phyloP scores from a whole-genome alignment of 2,797 vertebrate genomes.

The Loriculus beryllinus region DNA sequence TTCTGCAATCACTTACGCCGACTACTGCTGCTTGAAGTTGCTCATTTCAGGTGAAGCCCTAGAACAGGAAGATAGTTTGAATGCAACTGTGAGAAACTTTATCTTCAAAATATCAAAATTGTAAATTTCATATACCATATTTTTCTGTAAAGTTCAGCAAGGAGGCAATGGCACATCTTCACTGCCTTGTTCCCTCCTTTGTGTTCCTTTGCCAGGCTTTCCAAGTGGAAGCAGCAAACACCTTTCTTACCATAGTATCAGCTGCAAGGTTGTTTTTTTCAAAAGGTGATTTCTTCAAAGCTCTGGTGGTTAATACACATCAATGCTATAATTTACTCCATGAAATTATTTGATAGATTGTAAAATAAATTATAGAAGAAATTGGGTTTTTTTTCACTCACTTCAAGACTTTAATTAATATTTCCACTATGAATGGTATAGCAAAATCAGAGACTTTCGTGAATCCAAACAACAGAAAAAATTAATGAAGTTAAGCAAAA shows the following conservation, averaged over 20 bases:
- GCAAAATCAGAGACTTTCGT: background rate
- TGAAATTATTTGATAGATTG: background rate
- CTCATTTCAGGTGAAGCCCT: background rate
- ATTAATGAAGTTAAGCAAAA: background rate
- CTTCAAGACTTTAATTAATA: background rate
- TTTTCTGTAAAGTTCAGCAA: background rate
- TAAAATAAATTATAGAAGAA: background rate
- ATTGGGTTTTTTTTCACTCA: fast-evolving
- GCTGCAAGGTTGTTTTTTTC: background rate
- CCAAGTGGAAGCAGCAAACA: background rate
- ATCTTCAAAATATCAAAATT: background rate
- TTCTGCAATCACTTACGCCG: background rate
- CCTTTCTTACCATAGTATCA: background rate
- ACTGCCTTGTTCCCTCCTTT: too few relatives aligned
- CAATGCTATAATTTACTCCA: background rate
- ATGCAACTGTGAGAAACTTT: background rate
- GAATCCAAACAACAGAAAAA: background rate
- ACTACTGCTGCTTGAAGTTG: background rate
- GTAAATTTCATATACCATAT: background rate
- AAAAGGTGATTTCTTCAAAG: background rate
- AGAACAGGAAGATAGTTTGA: background rate
- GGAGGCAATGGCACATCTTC: background rate
- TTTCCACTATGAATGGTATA: background rate
- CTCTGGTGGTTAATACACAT: background rate
- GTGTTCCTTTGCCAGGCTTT: background rate